phyloP scores from a whole-genome alignment of 2,113 vertebrate species.

The Prionailurus viverrinus region DNA sequence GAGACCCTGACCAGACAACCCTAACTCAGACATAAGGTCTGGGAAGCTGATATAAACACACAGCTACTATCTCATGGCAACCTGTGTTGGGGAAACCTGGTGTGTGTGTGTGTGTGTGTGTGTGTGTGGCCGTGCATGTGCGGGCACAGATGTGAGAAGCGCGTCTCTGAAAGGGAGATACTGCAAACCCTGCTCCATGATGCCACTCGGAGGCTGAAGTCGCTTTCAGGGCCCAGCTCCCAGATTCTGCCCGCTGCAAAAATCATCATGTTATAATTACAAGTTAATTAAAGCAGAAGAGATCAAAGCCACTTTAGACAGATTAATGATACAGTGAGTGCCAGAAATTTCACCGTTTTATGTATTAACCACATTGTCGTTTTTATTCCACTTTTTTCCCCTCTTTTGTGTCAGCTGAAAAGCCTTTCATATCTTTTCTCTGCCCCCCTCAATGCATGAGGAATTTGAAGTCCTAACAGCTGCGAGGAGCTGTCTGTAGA shows the following conservation, averaged over 20 bases:
- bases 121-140: neutral
- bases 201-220: constrained; percentile 30
- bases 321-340: constrained; percentile 85
- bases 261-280: constrained; percentile 87
- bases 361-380: constrained; percentile 69
- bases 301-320: constrained; percentile 89
- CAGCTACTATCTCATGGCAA: fast-evolving
- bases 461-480: constrained; percentile 87
- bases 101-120: neutral
- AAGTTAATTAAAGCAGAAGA: constrained; percentile 89
- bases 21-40: neutral
- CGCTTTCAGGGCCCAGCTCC: constrained; percentile 56
- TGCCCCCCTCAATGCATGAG: constrained; percentile 79
- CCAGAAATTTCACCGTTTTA: constrained; percentile 80
- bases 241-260: constrained; percentile 66
- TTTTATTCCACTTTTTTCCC: constrained; percentile 54
- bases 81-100: neutral
- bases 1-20: neutral
- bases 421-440: constrained; percentile 77
- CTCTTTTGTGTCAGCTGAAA: constrained; percentile 62
- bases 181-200: neutral
- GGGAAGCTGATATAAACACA: neutral
- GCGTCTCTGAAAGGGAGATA: neutral
- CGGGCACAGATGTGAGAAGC: neutral
- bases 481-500: constrained; percentile 83